Percentiles rank a stretch among this genome's conserved stretches.
These are phyloP conservation scores for Diabrotica virgifera DNA, from an alignment of 1,140 invertebrate genomes.

Conservation along the genomic window DNA sequence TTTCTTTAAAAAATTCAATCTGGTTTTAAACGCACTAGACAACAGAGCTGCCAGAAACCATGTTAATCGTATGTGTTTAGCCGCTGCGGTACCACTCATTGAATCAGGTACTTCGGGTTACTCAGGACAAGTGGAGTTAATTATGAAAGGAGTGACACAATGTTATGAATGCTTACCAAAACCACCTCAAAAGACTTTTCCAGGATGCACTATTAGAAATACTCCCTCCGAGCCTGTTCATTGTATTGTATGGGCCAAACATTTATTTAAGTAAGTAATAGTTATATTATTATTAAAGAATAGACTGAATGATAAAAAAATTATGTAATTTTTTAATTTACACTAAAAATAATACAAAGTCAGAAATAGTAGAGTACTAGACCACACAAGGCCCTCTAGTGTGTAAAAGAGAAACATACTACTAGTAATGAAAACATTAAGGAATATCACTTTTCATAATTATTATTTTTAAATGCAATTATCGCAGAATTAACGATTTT, in stretches of 20 bases:
- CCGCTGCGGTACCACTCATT: conserved; percentile 88
- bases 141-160: conserved; percentile 85
- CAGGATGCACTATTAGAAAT: conserved; percentile 98
- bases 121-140: conserved; percentile 87
- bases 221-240: conserved; percentile 99
- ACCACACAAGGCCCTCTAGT: too few relatives aligned
- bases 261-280: conserved; percentile 88
- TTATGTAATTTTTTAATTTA: background rate
- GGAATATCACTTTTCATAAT: too few relatives aligned
- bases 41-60: conserved; percentile 95
- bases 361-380: too few relatives aligned
- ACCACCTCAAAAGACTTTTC: conserved; percentile 87
- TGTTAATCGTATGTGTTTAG: conserved; percentile 98
- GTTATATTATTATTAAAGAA: background rate
- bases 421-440: too few relatives aligned
- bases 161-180: conserved; percentile 98
- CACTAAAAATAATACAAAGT: too few relatives aligned
- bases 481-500: too few relatives aligned
- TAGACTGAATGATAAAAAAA: background rate
- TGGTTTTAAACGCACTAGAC: conserved; percentile 97
- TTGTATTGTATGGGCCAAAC: conserved; percentile 99
- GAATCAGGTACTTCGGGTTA: conserved; percentile 98
- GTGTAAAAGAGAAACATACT: too few relatives aligned
- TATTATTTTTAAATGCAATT: too few relatives aligned
- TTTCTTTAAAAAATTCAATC: conserved; percentile 88